Conservation (phyloP, 2,888 invertebrate species). For the Torymus texanus region DNA sequence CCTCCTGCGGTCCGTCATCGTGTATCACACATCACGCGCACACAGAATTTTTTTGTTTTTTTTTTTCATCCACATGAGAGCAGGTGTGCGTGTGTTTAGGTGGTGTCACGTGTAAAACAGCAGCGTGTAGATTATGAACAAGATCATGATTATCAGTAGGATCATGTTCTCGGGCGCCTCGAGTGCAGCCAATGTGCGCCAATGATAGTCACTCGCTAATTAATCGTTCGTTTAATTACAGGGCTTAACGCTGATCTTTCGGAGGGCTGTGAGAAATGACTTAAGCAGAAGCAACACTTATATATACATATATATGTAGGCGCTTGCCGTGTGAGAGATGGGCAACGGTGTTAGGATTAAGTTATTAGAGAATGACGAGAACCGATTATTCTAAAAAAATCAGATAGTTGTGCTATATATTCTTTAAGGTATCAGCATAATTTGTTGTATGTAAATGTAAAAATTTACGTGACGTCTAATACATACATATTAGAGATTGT, state of each 20-base stretch:
- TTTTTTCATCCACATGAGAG: background rate
- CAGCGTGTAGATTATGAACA: conserved; percentile 46
- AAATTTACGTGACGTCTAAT: no score
- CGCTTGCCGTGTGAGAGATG: no score
- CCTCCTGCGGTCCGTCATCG: conserved; percentile 70
- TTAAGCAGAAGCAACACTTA: background rate
- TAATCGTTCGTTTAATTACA: background rate
- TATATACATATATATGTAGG: no score
- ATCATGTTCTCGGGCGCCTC: conserved; percentile 34
- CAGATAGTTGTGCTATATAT: no score
- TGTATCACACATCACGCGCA: background rate
- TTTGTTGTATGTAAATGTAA: no score
- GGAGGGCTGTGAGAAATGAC: background rate
- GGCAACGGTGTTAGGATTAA: no score
- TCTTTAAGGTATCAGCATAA: no score
- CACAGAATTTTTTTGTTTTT: background rate
- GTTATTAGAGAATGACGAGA: no score
- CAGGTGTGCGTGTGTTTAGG: no score
- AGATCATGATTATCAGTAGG: conserved; percentile 44
- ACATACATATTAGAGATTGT: no score
- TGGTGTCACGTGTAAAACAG: conserved; percentile 46
- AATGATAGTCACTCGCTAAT: conserved; percentile 21
- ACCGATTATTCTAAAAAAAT: no score
- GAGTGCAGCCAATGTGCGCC: background rate
- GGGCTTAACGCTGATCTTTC: background rate